phyloP scores from a whole-genome alignment of 1,140 invertebrate genomes.

The Manduca sexta region DNA sequence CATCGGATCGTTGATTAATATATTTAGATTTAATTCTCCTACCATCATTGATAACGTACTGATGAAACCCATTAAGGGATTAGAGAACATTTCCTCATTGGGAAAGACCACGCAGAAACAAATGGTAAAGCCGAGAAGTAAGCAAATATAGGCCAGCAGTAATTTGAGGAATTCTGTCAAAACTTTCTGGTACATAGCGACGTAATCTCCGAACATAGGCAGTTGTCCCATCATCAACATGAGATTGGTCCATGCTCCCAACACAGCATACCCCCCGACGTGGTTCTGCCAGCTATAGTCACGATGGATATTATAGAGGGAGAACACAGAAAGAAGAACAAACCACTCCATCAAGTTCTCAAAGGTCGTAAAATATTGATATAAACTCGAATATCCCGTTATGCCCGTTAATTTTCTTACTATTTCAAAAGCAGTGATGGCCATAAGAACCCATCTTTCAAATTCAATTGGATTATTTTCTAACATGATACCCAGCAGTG shows the following conservation, averaged over 20 bases:
- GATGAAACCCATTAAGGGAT: slow-evolving; percentile 75
- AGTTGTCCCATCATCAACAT: slow-evolving; percentile 79
- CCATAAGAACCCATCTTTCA: slow-evolving; percentile 73
- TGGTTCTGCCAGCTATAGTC: slow-evolving; percentile 78
- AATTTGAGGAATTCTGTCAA: slow-evolving; percentile 78
- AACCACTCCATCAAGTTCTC: slow-evolving; percentile 77
- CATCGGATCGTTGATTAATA: slow-evolving; percentile 73
- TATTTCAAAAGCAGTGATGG: slow-evolving; percentile 74
- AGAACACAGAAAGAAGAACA: slow-evolving; percentile 75
- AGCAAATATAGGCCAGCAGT: slow-evolving; percentile 76
- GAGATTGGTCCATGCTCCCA: slow-evolving; percentile 78
- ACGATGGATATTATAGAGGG: slow-evolving; percentile 56
- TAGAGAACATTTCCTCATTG: slow-evolving; percentile 75
- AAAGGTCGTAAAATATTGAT: slow-evolving; percentile 76
- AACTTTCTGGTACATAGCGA: slow-evolving; percentile 80
- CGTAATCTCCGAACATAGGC: slow-evolving; percentile 79
- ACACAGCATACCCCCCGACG: slow-evolving; percentile 76
- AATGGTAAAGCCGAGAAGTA: slow-evolving; percentile 78
- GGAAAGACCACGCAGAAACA: slow-evolving; percentile 80
- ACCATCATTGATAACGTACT: slow-evolving; percentile 82
- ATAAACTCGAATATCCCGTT: slow-evolving; percentile 74
- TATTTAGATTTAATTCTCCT: slow-evolving; percentile 79
- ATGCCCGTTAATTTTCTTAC: slow-evolving; percentile 75
- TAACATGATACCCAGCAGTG: slow-evolving; percentile 67
- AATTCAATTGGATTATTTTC: slow-evolving; percentile 72